Evolutionary conservation across 2,797 vertebrate genomes (phyloP).

Genomic region (Pampus argenteus): DNA sequence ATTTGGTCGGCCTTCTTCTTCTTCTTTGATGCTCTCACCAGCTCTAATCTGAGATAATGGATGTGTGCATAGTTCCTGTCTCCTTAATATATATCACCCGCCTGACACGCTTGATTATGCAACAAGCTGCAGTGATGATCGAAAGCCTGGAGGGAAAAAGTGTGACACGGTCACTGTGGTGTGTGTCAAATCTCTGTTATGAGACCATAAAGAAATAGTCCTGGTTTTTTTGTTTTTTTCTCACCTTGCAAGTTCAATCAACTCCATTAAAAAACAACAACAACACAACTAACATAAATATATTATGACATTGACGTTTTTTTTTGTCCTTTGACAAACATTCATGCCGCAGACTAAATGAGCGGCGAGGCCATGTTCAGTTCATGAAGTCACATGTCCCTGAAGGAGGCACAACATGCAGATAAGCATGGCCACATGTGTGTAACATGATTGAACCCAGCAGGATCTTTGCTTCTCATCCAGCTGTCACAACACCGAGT

Average conservation of each 20-base stretch:
- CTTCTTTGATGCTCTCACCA: neutral
- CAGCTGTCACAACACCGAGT: constrained; percentile 80
- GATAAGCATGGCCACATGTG: constrained; percentile 57
- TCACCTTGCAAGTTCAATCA: constrained; percentile 26
- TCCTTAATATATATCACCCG: constrained; percentile 58
- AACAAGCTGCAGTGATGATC: constrained; percentile 48
- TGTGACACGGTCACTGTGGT: constrained; percentile 26
- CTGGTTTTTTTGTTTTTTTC: constrained; percentile 15
- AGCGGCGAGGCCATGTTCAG: neutral
- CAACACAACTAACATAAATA: neutral
- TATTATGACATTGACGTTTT: constrained; percentile 23
- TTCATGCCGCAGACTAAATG: constrained; percentile 9
- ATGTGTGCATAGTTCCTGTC: constrained; percentile 49
- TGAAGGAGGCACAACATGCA: constrained; percentile 41
- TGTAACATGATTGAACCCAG: constrained; percentile 51
- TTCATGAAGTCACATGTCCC: constrained; percentile 29
- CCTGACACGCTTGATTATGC: constrained; percentile 51
- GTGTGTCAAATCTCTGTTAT: constrained; percentile 33
- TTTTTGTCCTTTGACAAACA: constrained; percentile 43
- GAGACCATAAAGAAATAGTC: constrained; percentile 32
- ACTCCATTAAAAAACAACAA: constrained; percentile 38
- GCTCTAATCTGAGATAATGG: constrained; percentile 18
- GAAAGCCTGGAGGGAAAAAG: constrained; percentile 8
- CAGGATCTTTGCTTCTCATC: constrained; percentile 45
- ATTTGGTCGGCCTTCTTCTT: constrained; percentile 7